Percentiles rank a stretch among this genome's conserved stretches.
Evolutionary conservation across 2,113 vertebrate genomes (phyloP).

Genomic region (Pluvialis apricaria): DNA sequence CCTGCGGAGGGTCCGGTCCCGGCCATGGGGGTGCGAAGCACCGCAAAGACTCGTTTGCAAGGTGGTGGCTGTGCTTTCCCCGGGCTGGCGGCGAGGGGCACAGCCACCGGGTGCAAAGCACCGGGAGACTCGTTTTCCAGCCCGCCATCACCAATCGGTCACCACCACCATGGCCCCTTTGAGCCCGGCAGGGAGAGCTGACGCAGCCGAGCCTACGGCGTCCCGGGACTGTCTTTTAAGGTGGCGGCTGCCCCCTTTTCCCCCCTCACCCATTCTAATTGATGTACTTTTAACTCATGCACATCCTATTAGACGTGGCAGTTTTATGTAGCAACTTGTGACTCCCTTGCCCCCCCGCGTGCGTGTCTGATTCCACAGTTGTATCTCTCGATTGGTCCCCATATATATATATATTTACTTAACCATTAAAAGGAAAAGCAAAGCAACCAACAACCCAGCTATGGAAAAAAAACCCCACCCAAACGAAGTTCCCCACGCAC

Average conservation of each 20-base stretch:
- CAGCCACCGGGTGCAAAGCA: not conserved
- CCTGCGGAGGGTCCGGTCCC: not conserved
- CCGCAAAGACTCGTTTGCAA: not conserved
- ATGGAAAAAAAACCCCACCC: not conserved
- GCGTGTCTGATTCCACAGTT: slow-evolving; percentile 68
- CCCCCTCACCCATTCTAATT: slow-evolving; percentile 27
- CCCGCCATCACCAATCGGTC: not conserved
- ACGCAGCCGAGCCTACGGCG: not conserved
- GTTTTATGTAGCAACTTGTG: slow-evolving; percentile 80
- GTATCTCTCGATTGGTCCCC: slow-evolving; percentile 67
- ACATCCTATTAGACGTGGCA: slow-evolving; percentile 77
- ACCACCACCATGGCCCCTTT: not conserved
- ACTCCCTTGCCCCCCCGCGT: slow-evolving; percentile 35
- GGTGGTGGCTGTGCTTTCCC: not conserved
- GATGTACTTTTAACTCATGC: slow-evolving; percentile 75
- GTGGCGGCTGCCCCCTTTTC: slow-evolving; percentile 24
- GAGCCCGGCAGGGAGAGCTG: not conserved
- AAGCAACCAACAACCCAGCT: slow-evolving; percentile 4
- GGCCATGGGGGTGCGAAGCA: slow-evolving; percentile 23
- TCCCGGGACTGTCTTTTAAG: slow-evolving; percentile 37
- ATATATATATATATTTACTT: slow-evolving; percentile 68
- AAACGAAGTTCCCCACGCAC: slow-evolving; percentile 17
- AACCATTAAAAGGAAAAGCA: slow-evolving; percentile 56
- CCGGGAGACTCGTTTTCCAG: not conserved
- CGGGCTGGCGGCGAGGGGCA: rapidly evolving